Evolutionary conservation across 2,113 vertebrate species (phyloP).

Genomic region (Lagopus muta): DNA sequence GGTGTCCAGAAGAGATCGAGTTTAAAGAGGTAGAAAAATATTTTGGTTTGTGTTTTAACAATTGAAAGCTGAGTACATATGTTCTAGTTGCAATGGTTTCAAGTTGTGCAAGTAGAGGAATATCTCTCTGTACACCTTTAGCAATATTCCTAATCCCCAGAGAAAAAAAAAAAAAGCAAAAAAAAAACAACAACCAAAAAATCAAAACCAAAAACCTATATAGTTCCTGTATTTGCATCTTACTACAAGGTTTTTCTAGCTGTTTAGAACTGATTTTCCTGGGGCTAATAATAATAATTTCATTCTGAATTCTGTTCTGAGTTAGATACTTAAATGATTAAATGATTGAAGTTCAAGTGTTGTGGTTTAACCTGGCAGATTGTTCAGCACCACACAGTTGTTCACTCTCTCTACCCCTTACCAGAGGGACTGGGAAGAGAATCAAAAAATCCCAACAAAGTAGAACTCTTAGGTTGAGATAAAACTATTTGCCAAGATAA

Average conservation of each 20-base stretch:
- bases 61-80: neutral
- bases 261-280: neutral
- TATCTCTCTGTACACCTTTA: neutral
- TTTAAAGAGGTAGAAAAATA: neutral
- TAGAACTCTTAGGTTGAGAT: no score
- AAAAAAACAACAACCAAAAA: neutral
- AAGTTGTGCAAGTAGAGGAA: neutral
- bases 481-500: no score
- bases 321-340: neutral
- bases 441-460: no score
- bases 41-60: neutral
- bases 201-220: neutral
- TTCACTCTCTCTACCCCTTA: no score
- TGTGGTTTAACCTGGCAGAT: no score
- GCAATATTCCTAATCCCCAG: neutral
- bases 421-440: no score
- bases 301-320: neutral
- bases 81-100: neutral
- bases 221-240: neutral
- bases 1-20: neutral
- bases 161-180: neutral
- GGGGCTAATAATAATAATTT: neutral
- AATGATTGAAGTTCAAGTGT: neutral
- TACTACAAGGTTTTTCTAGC: neutral
- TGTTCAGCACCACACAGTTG: no score